Evolutionary conservation across 2,888 invertebrate species (phyloP), one percentile per base, ranked within the genome.

Genomic region (Volucella bombylans): DNA sequence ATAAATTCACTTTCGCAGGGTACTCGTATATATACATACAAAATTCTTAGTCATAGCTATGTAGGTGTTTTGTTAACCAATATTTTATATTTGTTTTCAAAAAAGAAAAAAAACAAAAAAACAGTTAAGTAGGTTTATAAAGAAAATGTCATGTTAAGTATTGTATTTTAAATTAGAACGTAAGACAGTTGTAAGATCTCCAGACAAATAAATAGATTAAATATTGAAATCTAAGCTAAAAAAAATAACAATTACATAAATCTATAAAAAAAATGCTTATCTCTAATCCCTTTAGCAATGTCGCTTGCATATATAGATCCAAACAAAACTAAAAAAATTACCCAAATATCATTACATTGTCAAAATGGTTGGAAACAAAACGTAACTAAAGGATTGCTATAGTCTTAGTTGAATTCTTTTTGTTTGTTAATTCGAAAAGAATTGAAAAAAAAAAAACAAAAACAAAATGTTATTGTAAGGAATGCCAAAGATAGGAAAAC

Each of bases 201-300:
- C 85, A 81, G 85, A 85, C 85, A 85, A 85, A 85, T 85, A 85
- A 85, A 85, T 85, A 85, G 85, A 85, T 57, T 83, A 76, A 76
- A 82, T 76, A 45, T 49, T 43, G 31, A 31, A 31, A 31, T 31
- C 31, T 31, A 62, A 57, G 65, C 52, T 52, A 64, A 73, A 67
- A 15, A 41, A 80, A 71, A 64, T 45, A 47, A 57, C 47, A 23
- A 47, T 47, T 15, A 71, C 4, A 45, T 43, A 68, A 38, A 54
- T 41, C 10, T 39, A 72, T 9, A 65, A 47, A 54, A 59, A 43
- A 49, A 4, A 54, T 8, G 69, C 8, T 55, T 12, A 74, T 47
- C 49, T 64, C 49, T 59, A 49, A 67, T 65, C 54, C 68, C 50
- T 15, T 45, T 67, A 67, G 57, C 65, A 31, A 79, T 52, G 57